Evolutionary conservation across 1,140 invertebrate genomes (phyloP).

Genomic region (Plutomurus gul): DNA sequence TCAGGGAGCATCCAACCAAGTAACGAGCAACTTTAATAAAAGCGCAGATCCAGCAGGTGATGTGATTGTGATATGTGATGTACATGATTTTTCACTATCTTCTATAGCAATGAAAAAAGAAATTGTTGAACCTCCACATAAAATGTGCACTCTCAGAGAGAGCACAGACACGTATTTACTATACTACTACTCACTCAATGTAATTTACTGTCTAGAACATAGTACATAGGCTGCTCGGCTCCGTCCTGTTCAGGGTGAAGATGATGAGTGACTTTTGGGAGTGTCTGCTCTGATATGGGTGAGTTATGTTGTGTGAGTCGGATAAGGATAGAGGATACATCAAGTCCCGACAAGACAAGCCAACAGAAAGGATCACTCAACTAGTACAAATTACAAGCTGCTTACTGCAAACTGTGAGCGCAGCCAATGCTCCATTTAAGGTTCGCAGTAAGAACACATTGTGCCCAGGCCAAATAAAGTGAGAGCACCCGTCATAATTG

Average conservation of each 20-base stretch:
- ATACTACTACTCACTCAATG: neutral
- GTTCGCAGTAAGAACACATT: too few species aligned
- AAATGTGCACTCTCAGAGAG: neutral
- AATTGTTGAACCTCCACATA: neutral
- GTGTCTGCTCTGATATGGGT: constrained; percentile 29
- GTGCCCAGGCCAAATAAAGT: too few species aligned
- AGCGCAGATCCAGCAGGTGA: constrained; percentile 16
- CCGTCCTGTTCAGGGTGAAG: neutral
- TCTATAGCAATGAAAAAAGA: neutral
- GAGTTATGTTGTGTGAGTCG: constrained; percentile 30
- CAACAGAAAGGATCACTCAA: constrained; percentile 26
- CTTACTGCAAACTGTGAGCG: too few species aligned
- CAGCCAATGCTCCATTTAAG: too few species aligned
- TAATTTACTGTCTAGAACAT: neutral
- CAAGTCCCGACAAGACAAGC: constrained; percentile 8
- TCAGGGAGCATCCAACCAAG: constrained; percentile 24
- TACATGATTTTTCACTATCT: constrained; percentile 21
- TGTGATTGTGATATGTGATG: constrained; percentile 16
- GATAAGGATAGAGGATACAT: constrained; percentile 22
- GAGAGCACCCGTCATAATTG: too few species aligned
- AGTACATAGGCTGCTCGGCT: neutral
- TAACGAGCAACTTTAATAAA: constrained; percentile 22
- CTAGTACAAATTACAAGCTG: neutral
- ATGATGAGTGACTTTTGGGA: constrained; percentile 35
- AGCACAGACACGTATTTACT: neutral